Evolutionary conservation across 1,140 invertebrate species (phyloP), one percentile per base, ranked within the genome.

Genomic region (Platyscapa corneri): DNA sequence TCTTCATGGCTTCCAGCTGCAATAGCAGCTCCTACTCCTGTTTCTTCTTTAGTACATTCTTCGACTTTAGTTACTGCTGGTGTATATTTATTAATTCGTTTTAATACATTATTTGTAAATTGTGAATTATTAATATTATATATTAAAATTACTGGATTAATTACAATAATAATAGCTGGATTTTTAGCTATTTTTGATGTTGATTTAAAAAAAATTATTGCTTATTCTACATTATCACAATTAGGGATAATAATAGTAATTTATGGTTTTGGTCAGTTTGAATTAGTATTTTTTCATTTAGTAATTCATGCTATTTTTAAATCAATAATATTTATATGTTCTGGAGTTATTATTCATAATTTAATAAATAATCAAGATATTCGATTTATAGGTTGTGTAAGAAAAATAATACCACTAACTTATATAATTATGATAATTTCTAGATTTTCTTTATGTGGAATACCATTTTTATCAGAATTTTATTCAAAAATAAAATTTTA

Each of bases 121-220:
- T 49, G 85, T 87, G 67, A 82, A 70, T 81, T 84, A 64, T 85
- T 80, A 86, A 78, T 88, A 90, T 60, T 87, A 90, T 86, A 90
- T 93, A 90, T 93, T 94, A 88, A 93, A 90, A 89, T 94, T 90
- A 90, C 91, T 80, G 90, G 91, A 3, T 88, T 94, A 88, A 77
- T 92, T 82, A 95, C 95, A 18, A 95, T 95, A 92, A 94, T 95
- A 93, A 94, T 95, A 90, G 91, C 95, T 18, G 94, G 95, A 0
- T 87, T 95, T 88, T 90, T 92, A 0, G 94, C 95, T 87, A 94
- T 93, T 93, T 94, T 94, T 94, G 95, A 95, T 87, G 94, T 92
- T 94, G 94, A 96, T 94, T 94, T 95, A 89, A 95, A 95, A 91
- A 95, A 95, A 93, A 95, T 95, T 95, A 95, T 96, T 95, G 95